Evolutionary conservation across 1,140 invertebrate species (phyloP).

Genomic region (Gonatopus flavifemur): DNA sequence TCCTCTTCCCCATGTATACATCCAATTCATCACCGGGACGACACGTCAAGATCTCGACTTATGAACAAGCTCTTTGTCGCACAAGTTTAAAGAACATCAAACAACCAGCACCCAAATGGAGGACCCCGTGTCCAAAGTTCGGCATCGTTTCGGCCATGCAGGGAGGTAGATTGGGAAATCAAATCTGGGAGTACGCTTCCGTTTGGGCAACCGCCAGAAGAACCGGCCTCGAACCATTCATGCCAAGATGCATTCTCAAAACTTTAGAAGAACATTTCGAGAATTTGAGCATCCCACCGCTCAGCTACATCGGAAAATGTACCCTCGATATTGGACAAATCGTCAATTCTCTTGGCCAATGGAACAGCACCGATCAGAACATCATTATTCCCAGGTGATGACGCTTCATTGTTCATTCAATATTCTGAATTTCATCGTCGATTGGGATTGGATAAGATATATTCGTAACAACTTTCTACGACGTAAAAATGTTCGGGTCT

Average conservation of each 20-base stretch:
- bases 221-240: conserved; percentile 63
- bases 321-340: conserved; percentile 55
- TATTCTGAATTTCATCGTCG: too few species aligned
- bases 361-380: conserved; percentile 64
- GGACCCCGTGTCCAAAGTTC: conserved; percentile 56
- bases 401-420: neutral
- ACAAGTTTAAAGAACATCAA: conserved; percentile 53
- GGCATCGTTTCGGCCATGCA: conserved; percentile 63
- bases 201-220: conserved; percentile 63
- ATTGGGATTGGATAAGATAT: too few species aligned
- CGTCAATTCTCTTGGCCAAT: conserved; percentile 59
- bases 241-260: conserved; percentile 61
- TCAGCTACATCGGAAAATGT: conserved; percentile 62
- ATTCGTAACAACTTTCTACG: too few species aligned
- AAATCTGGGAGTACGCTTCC: conserved; percentile 68
- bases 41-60: conserved; percentile 51
- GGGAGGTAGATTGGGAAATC: conserved; percentile 66
- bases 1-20: conserved; percentile 65
- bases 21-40: conserved; percentile 47
- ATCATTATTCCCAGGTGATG: conserved; percentile 61
- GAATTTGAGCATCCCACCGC: conserved; percentile 60
- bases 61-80: conserved; percentile 62
- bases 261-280: conserved; percentile 62
- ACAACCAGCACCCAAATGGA: conserved; percentile 40
- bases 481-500: too few species aligned